phyloP scores from a whole-genome alignment of 2,797 vertebrate genomes.

The Onychomys arenicola region DNA sequence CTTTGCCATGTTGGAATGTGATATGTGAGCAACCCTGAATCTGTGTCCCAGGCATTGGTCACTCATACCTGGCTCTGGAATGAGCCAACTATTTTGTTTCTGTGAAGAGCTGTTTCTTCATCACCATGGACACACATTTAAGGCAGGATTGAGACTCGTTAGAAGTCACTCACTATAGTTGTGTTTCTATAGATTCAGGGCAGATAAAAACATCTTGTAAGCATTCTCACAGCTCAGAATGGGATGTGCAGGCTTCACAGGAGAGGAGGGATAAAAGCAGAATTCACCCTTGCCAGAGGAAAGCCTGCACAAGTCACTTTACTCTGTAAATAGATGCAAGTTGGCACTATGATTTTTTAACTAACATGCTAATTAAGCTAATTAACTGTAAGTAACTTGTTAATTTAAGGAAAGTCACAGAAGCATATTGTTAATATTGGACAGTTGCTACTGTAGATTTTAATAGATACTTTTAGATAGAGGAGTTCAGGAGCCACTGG shows the following conservation, averaged over 20 bases:
- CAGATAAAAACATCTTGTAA: not conserved
- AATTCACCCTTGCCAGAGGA: not conserved
- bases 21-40: not conserved
- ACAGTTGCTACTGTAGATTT: not conserved
- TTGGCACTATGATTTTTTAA: not conserved
- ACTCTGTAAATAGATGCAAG: not conserved
- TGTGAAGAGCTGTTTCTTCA: not conserved
- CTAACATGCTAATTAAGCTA: not conserved
- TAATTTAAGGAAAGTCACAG: constrained; percentile 9
- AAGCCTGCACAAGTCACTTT: not conserved
- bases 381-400: not conserved
- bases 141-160: not conserved
- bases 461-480: not conserved
- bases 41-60: no score
- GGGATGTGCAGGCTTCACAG: not conserved
- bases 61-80: not conserved
- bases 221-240: not conserved
- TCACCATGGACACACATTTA: not conserved
- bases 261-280: not conserved
- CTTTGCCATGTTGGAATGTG: not conserved
- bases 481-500: not conserved
- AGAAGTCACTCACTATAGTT: not conserved
- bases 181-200: not conserved
- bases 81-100: not conserved
- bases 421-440: not conserved